Conservation (phyloP, 2,888 invertebrate species). For the Scaptomyza tumidula region DNA sequence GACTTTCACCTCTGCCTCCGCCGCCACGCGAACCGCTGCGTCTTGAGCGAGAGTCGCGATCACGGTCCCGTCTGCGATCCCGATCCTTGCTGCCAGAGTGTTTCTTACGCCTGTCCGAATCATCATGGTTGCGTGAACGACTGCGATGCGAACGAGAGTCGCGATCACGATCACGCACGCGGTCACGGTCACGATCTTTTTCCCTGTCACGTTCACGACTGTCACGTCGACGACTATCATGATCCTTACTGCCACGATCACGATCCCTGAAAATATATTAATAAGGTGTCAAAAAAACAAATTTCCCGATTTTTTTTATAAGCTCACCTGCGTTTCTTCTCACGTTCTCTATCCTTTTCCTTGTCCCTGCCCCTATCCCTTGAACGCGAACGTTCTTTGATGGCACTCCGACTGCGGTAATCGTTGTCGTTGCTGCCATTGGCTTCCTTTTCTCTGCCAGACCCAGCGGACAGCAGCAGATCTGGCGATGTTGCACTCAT, state of each 20-base stretch:
- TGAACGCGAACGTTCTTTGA: conserved; percentile 73
- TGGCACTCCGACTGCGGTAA: conserved; percentile 66
- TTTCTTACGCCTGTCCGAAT: conserved; percentile 71
- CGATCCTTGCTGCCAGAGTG: conserved; percentile 71
- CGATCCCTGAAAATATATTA: conserved; percentile 38
- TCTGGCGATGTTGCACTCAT: conserved; percentile 75
- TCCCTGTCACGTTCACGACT: conserved; percentile 81
- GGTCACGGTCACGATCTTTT: conserved; percentile 57
- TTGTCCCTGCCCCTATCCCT: conserved; percentile 66
- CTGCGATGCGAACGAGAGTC: conserved; percentile 86
- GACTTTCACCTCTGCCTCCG: conserved; percentile 67
- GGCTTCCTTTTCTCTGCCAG: conserved; percentile 50
- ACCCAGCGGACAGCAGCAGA: conserved; percentile 28
- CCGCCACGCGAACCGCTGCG: conserved; percentile 84
- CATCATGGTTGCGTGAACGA: conserved; percentile 83
- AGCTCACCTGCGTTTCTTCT: conserved; percentile 71
- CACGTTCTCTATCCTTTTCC: conserved; percentile 65
- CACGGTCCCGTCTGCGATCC: conserved; percentile 81
- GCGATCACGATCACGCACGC: conserved; percentile 83
- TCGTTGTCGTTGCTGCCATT: conserved; percentile 57
- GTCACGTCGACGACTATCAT: conserved; percentile 49
- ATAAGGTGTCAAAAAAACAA: background rate
- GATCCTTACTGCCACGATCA: conserved; percentile 78
- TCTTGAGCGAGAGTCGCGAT: conserved; percentile 85
- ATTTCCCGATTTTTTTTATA: background rate